phyloP scores from a whole-genome alignment of 2,797 vertebrate genomes.

The Argentina silus region DNA sequence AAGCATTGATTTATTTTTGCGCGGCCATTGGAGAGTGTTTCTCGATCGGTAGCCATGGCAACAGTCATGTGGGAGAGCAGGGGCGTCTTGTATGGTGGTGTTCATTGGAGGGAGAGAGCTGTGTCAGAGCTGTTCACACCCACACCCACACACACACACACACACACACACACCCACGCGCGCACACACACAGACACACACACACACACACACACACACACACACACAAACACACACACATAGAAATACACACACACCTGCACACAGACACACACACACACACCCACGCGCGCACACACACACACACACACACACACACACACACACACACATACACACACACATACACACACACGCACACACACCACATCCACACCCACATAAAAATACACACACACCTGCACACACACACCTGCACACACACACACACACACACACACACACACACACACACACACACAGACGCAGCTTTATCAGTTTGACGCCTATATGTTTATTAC shows the following conservation, averaged over 20 bases:
- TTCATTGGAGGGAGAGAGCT: slow-evolving; percentile 21
- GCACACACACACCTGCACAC: background rate
- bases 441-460: background rate
- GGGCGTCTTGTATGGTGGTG: slow-evolving; percentile 2
- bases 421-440: background rate
- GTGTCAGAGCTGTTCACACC: background rate
- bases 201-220: background rate
- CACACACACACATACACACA: background rate
- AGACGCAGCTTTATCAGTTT: background rate
- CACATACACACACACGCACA: slow-evolving; percentile 14
- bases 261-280: background rate
- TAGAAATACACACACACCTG: background rate
- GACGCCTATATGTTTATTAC: background rate
- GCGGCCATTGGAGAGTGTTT: slow-evolving; percentile 30
- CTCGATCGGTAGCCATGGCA: slow-evolving; percentile 63
- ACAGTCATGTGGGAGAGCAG: slow-evolving; percentile 34
- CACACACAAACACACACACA: background rate
- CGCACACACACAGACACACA: slow-evolving; percentile 14
- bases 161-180: slow-evolving; percentile 15
- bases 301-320: background rate
- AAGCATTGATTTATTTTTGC: slow-evolving; percentile 35
- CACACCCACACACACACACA: slow-evolving; percentile 15
- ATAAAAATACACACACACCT: background rate
- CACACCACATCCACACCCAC: background rate
- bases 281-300: background rate